Percentiles rank a stretch among this genome's conserved stretches.
Conservation (phyloP, 2,797 vertebrate species). For the Crocidura indochinensis region DNA sequence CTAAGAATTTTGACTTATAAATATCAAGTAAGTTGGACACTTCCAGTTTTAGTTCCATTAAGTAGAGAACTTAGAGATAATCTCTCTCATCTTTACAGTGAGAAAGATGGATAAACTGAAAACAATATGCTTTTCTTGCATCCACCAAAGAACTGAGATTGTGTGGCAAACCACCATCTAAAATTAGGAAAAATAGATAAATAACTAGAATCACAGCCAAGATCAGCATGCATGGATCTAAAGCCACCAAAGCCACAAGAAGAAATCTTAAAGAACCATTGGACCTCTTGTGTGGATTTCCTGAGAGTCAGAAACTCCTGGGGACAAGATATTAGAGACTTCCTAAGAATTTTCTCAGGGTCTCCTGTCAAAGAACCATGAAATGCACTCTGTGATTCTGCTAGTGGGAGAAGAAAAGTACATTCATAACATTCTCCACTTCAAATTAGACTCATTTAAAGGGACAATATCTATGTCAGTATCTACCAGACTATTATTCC, state of each 20-base stretch:
- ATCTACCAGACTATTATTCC: background rate
- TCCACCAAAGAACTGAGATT: background rate
- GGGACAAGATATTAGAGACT: background rate
- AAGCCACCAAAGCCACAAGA: background rate
- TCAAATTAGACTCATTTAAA: background rate
- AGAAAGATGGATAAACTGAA: background rate
- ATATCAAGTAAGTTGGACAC: background rate
- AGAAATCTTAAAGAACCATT: background rate
- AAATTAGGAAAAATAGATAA: background rate
- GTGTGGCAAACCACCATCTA: background rate
- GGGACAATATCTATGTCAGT: background rate
- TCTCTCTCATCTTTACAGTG: background rate
- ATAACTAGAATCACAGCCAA: background rate
- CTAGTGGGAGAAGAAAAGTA: background rate
- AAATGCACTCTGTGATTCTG: background rate
- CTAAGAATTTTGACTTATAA: background rate
- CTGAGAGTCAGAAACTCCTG: background rate
- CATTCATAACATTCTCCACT: background rate
- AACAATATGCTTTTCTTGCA: background rate
- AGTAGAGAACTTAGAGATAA: background rate
- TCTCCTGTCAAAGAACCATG: background rate
- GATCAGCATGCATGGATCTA: background rate
- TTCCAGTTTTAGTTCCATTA: background rate
- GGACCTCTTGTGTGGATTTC: background rate
- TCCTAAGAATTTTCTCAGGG: background rate